phyloP scores from a whole-genome alignment of 2,888 invertebrate genomes.

The Lordiphosa andalusiaca region DNA sequence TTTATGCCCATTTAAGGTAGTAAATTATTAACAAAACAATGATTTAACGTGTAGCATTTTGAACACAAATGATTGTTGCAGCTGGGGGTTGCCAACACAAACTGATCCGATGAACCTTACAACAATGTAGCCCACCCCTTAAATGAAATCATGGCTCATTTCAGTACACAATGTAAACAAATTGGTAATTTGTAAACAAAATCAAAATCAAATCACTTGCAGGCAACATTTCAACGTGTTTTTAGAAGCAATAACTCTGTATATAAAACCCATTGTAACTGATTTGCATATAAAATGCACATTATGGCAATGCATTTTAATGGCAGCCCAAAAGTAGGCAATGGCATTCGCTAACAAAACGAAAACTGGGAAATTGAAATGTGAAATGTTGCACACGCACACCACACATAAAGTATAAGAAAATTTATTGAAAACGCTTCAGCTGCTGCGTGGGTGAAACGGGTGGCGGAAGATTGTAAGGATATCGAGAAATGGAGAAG shows the following conservation, averaged over 20 bases:
- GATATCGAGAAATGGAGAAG: constrained; percentile 11
- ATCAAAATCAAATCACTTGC: no score
- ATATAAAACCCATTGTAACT: constrained; percentile 1
- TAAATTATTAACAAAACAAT: no score
- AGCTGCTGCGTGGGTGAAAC: background rate
- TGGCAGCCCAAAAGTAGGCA: constrained; percentile 50
- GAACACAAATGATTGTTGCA: no score
- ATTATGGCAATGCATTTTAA: constrained; percentile 54
- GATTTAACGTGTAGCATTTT: no score
- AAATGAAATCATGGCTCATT: no score
- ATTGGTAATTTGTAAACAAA: background rate
- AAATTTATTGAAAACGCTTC: constrained; percentile 54
- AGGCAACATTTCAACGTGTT: background rate
- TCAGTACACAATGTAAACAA: no score
- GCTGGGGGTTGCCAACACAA: no score
- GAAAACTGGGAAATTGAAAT: constrained; percentile 16
- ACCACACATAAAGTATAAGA: constrained; percentile 1
- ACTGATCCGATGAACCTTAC: no score
- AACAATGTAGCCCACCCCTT: no score
- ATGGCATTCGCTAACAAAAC: constrained; percentile 21
- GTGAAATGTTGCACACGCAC: constrained; percentile 1
- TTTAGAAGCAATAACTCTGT: no score
- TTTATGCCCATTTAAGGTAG: no score
- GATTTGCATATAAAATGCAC: constrained; percentile 56
- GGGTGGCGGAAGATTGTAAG: constrained; percentile 8